Evolutionary conservation across 2,113 vertebrate genomes (phyloP).

Genomic region (Mormyrus iriodes): DNA sequence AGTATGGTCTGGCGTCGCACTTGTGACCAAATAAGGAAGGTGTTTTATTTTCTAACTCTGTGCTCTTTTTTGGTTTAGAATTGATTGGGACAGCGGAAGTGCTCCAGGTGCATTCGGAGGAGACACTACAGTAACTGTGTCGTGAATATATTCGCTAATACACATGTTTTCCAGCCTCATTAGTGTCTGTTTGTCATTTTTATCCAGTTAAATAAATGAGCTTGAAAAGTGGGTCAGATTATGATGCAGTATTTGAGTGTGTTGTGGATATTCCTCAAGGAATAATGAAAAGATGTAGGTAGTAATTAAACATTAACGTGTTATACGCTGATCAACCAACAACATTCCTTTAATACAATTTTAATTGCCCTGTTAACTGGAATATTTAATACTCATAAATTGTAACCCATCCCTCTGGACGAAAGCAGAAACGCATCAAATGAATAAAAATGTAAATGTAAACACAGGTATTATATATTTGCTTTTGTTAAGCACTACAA

Average conservation of each 20-base stretch:
- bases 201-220: neutral
- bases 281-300: neutral
- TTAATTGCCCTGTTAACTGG: neutral
- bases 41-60: neutral
- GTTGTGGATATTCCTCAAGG: neutral
- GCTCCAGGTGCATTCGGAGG: conserved; percentile 41
- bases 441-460: neutral
- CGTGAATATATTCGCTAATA: neutral
- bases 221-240: neutral
- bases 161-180: neutral
- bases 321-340: neutral
- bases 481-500: neutral
- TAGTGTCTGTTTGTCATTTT: neutral
- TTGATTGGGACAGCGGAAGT: conserved; percentile 56
- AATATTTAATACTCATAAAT: neutral
- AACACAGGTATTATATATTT: neutral
- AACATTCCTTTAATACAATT: neutral
- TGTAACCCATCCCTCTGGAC: neutral
- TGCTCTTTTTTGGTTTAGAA: conserved; percentile 36
- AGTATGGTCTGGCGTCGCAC: neutral
- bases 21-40: neutral
- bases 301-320: neutral
- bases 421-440: neutral
- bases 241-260: neutral
- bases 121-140: neutral